Conservation (phyloP, 2,113 vertebrate genomes). For the Phyllostomus hastatus region DNA sequence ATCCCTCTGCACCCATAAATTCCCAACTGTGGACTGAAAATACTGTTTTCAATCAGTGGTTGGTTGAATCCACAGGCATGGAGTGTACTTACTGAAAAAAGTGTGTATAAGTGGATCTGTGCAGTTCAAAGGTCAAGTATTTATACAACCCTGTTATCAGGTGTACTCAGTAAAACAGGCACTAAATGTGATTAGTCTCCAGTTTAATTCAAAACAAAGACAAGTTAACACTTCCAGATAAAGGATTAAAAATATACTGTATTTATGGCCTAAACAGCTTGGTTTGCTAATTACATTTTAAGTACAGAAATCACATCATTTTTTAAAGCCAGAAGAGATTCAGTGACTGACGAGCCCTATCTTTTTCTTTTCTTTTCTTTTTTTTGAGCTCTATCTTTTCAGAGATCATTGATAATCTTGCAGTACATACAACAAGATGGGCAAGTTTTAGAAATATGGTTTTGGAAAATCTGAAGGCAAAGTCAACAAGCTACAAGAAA, state of each 20-base stretch:
- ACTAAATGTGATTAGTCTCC: background rate
- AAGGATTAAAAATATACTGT: background rate
- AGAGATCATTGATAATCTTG: background rate
- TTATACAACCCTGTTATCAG: background rate
- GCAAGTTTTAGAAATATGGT: background rate
- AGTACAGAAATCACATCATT: background rate
- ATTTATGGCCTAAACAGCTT: background rate
- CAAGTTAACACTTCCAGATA: background rate
- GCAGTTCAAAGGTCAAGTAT: background rate
- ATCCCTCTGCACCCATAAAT: background rate
- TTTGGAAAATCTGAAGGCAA: background rate
- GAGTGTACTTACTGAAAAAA: background rate
- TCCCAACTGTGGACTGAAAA: background rate
- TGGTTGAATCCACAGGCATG: background rate
- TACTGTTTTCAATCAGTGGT: background rate
- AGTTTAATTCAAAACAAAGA: slow-evolving; percentile 17
- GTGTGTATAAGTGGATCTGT: background rate
- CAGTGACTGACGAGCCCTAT: background rate
- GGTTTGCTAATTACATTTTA: slow-evolving; percentile 22
- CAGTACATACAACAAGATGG: background rate
- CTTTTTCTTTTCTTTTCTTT: too few species aligned
- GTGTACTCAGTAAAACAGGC: background rate
- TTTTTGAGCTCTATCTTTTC: background rate
- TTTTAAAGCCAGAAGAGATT: slow-evolving; percentile 30
- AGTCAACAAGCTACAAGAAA: background rate